Evolutionary conservation across 2,888 invertebrate genomes (phyloP), one percentile per base, ranked within the genome.

Genomic region (Pocota personata): DNA sequence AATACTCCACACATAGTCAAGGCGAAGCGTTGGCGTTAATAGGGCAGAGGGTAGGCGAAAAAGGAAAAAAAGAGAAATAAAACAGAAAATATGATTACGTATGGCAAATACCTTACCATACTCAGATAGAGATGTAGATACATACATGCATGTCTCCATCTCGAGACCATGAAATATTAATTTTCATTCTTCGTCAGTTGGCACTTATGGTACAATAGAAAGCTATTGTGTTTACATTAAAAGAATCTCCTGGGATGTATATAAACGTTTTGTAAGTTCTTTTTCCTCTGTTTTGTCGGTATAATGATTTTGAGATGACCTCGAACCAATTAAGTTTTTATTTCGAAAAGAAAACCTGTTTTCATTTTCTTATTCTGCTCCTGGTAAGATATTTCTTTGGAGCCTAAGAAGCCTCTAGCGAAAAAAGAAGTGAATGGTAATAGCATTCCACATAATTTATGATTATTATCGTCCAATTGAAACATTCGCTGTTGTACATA

Each of bases 101-200:
- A 83, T 67, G 62, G 73, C 67, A 83, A 83, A 78, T 78, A 78
- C 67, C 78, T 83, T 35, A 66, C 40, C 66, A 50, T 57, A 55
- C 24, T 62, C 43, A 50, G 58, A 73, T 72, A 55, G 40, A 83
- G 67, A 83, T 78, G 83, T 73, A 83, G 83, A 83, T 83, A 83
- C 67, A 71, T 32, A 55, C 60, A 78, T 55, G 67, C 67, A 30
- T 55, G 58, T 46, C 82, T 55, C 55, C 60, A 46, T 60, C 60
- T 62, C 52, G 55, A 78, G 78, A 83, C 62, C 83, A 78, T 78
- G 78, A 78, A 83, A 83, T 78, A 83, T 78, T 78, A 78, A 78
- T 83, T 73, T 78, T 62, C 69, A 75, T 82, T 82, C 60, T 72
- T 72, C 73, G 57, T 62, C 72, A 73, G 58, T 69, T 78, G 48